These are phyloP conservation scores for Apistogramma diplotaenia DNA, from an alignment of 2,113 vertebrate species.

Conservation along the genomic window DNA sequence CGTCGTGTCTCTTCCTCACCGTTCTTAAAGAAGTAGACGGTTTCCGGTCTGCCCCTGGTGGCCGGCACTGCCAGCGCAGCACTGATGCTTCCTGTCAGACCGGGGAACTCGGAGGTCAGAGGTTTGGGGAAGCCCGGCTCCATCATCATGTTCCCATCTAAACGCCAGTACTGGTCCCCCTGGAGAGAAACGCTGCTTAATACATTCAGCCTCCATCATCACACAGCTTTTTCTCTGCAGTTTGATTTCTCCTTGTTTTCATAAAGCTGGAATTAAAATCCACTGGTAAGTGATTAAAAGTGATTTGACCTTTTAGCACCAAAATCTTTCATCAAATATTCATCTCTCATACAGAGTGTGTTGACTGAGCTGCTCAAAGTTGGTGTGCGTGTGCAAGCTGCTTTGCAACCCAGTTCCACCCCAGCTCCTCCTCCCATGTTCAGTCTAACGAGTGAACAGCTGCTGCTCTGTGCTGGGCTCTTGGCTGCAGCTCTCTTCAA, in stretches of 20 bases:
- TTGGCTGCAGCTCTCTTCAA: background rate
- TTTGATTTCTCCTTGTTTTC: background rate
- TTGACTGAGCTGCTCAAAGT: background rate
- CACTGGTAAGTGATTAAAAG: background rate
- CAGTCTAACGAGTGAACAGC: background rate
- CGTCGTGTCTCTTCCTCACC: conserved; percentile 65
- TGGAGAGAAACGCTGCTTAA: conserved; percentile 30
- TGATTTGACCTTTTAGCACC: background rate
- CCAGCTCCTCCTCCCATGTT: background rate
- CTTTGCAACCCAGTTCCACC: background rate
- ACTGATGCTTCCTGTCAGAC: conserved; percentile 81
- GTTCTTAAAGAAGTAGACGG: conserved; percentile 88
- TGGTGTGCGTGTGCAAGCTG: background rate
- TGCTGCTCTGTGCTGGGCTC: background rate
- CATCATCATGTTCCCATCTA: conserved; percentile 80
- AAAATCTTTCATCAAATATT: background rate
- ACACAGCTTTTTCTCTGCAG: background rate
- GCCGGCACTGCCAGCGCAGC: conserved; percentile 82
- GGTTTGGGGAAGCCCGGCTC: conserved; percentile 85
- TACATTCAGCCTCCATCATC: background rate
- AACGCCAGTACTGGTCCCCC: conserved; percentile 87
- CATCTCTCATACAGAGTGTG: background rate
- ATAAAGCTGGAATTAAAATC: background rate
- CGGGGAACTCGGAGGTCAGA: conserved; percentile 84
- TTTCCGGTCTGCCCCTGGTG: conserved; percentile 79